Base-by-base conservation (phyloP, 2,113 vertebrate genomes). In the Myrmecophaga tridactyla region DNA sequence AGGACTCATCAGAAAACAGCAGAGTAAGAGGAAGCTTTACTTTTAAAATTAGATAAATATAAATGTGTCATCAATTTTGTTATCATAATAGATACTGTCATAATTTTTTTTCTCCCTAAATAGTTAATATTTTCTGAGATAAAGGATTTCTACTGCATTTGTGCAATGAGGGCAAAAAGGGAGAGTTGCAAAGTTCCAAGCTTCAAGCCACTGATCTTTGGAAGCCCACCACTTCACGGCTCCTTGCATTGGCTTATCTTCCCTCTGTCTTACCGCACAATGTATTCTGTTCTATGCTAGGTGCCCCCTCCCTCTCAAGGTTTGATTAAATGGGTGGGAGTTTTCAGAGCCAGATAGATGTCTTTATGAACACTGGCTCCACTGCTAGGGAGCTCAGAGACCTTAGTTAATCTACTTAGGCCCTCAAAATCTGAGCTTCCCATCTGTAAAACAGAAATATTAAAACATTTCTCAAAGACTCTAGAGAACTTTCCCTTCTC, bases 11-110 rank as follows among this genome's bases (percentile, higher is more conserved):
- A 94, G 90, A 80, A 97, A 97, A 91, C 76, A 92, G 0, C 0
- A 94, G 25, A 67, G 7, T 77, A 76, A 36, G 2, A 17, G 46
- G 73, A 53, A 78, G 27, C 43, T 31, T 39, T 29, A 65, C 2
- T 89, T 78, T 80, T 56, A 41, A 80, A 65, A 51, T 63, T 77
- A 36, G 11, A 65, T 51, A 81, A 93, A 82, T 78, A 78, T 75
- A 95, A 96, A 91, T 96, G 41, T 95, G 69, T 31, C 58, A 80
- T 77, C 97, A 67, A 51, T 34, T 94, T 89, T 70, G 96, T 90
- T 56, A 93, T 17, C 29, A 41, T 39, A 81, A 63, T 11, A 94
- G 15, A 96, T 88, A 92, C 20, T 0, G 67, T 97, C 83, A 48
- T 67, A 83, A 90, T 87, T 96, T 96, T 82, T 70, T 69, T 82